Conservation (phyloP, 2,797 vertebrate species). For the Rachycentron canadum region DNA sequence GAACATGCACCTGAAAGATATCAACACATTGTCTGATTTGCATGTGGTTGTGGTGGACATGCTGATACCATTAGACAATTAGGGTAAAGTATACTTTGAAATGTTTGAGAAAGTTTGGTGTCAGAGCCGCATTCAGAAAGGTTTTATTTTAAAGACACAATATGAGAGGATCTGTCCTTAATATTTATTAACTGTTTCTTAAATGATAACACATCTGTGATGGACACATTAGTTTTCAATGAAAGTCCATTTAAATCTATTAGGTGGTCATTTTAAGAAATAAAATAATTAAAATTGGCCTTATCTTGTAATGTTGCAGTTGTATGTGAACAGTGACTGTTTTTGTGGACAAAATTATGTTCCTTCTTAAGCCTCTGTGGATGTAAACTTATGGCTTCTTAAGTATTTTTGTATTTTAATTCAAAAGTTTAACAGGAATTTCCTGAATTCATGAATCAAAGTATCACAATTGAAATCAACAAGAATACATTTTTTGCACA, state of each 20-base stretch:
- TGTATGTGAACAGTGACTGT: not conserved
- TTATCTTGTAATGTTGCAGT: not conserved
- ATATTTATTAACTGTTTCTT: not conserved
- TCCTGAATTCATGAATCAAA: not conserved
- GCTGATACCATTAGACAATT: not conserved
- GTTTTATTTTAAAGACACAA: not conserved
- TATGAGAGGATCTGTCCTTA: not conserved
- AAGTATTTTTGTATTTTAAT: not conserved
- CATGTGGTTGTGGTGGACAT: not conserved
- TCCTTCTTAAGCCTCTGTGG: not conserved
- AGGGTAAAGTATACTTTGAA: not conserved
- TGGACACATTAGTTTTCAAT: not conserved
- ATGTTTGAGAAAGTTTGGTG: not conserved
- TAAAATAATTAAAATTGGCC: too few relatives aligned
- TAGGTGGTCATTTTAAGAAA: not conserved
- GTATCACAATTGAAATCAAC: not conserved
- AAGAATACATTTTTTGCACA: not conserved
- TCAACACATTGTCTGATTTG: not conserved
- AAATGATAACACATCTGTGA: not conserved
- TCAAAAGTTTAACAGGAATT: too few relatives aligned
- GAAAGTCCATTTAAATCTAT: not conserved
- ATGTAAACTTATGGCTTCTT: not conserved
- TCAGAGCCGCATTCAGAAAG: not conserved
- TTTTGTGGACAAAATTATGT: not conserved
- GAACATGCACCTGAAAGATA: not conserved